Evolutionary conservation across 2,113 vertebrate species (phyloP).

Genomic region (Grallaria varia): DNA sequence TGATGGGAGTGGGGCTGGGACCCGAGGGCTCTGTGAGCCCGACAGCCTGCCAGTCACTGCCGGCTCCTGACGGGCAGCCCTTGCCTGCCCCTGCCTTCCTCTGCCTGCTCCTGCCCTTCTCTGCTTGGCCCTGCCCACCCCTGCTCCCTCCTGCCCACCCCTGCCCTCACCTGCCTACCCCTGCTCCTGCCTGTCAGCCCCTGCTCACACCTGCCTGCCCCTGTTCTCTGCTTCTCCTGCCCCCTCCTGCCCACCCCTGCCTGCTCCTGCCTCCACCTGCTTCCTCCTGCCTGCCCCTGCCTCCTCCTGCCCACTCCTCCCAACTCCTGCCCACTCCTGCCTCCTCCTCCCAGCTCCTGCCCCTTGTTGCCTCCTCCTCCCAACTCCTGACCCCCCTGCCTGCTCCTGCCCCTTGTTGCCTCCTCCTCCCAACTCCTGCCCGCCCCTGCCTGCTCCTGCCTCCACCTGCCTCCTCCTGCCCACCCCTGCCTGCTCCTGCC

Average conservation of each 20-base stretch:
- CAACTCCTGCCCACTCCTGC: rapidly evolving
- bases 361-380: neutral
- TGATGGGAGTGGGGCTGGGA: neutral
- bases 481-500: neutral
- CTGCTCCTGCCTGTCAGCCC: neutral
- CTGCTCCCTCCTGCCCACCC: neutral
- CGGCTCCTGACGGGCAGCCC: rapidly evolving
- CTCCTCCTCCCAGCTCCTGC: neutral
- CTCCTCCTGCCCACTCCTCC: neutral
- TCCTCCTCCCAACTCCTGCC: neutral
- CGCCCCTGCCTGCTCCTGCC: neutral
- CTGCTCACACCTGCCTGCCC: no score
- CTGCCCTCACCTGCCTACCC: neutral
- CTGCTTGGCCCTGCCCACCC: neutral
- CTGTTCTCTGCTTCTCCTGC: no score
- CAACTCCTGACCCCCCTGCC: no score
- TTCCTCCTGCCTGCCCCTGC: neutral
- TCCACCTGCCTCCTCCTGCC: neutral
- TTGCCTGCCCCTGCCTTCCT: neutral
- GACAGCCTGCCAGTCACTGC: rapidly evolving
- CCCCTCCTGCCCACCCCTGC: neutral
- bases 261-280: neutral
- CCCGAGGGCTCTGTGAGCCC: neutral
- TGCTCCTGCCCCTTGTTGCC: neutral
- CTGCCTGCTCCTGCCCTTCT: neutral